Base-by-base conservation (phyloP, 2,113 vertebrate species). In the Dromaius novaehollandiae region DNA sequence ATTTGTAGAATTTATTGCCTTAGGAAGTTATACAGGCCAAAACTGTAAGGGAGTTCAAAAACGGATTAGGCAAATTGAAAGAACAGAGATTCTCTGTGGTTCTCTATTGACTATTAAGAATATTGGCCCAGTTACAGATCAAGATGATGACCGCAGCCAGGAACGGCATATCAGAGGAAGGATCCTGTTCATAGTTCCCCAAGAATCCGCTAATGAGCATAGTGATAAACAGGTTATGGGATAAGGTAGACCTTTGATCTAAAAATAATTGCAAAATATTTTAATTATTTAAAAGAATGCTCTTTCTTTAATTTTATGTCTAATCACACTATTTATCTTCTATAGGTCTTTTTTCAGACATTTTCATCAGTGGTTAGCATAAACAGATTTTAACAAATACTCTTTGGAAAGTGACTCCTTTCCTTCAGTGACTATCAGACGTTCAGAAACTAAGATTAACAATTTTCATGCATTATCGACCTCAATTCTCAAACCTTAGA, bases 221-320 rank as follows among this genome's bases (percentile, higher is more conserved):
- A 51, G 9, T 50, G 22, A 73, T 32, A 58, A 9, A 64, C 5
- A 15, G 0, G 0, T 36, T 76, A 7, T 10, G 51, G n/a, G 16
- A 34, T 9, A 53, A 38, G 13, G 44, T 8, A 51, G 19, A 17
- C 1, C 22, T 86, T 32, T 63, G 20, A 40, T 24, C 5, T 82
- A 56, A 63, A 83, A 78, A 46, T 26, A 68, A 14, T 32, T n/a
- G 7, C 4, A 56, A 50, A 73, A 40, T 22, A 68, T 30, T 82
- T 79, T 77, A 25, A 50, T 50, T 82, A 44, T 3, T 25, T 46
- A 82, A 68, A 51, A 24, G 0, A 82, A 68, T 74, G 3, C 5
- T 63, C 19, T 68, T 12, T 65, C 4, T n/a, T 5, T 3, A 58
- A 36, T 51, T 74, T 68, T 56, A 4, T 78, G n/a, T 40, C 22